phyloP scores from a whole-genome alignment of 2,113 vertebrate genomes.

The Gymnorhina tibicen region DNA sequence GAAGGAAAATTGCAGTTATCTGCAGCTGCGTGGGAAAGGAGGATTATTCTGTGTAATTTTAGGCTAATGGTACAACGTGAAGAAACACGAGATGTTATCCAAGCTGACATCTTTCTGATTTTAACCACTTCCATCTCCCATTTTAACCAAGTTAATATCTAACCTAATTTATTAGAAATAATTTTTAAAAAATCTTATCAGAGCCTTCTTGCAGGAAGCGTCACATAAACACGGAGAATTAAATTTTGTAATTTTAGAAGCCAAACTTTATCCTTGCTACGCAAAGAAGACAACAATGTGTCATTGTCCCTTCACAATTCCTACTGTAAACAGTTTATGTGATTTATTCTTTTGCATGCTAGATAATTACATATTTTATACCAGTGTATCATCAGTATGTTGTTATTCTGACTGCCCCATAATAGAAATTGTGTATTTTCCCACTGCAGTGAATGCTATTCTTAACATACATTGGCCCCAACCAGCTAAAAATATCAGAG shows the following conservation, averaged over 20 bases:
- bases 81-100: not conserved
- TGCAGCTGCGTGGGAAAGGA: not conserved
- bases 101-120: constrained; percentile 11
- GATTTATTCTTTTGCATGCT: constrained; percentile 58
- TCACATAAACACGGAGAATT: not conserved
- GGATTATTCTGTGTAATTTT: not conserved
- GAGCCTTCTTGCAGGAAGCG: not conserved
- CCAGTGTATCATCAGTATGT: constrained; percentile 46
- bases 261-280: not conserved
- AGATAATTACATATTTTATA: constrained; percentile 62
- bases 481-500: constrained; percentile 75
- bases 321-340: constrained; percentile 63
- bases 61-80: not conserved
- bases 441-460: constrained; percentile 74
- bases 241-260: constrained; percentile 3
- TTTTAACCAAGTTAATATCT: constrained; percentile 19
- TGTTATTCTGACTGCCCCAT: constrained; percentile 48
- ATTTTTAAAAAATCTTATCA: not conserved
- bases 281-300: constrained; percentile 17
- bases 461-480: constrained; percentile 62
- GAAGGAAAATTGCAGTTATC: not conserved
- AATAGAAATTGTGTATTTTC: constrained; percentile 68
- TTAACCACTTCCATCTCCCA: not conserved
- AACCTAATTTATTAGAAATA: not conserved
- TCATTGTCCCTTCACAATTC: constrained; percentile 39